Base-by-base conservation (phyloP, 1,140 invertebrate genomes). In the Subanguina moxae region DNA sequence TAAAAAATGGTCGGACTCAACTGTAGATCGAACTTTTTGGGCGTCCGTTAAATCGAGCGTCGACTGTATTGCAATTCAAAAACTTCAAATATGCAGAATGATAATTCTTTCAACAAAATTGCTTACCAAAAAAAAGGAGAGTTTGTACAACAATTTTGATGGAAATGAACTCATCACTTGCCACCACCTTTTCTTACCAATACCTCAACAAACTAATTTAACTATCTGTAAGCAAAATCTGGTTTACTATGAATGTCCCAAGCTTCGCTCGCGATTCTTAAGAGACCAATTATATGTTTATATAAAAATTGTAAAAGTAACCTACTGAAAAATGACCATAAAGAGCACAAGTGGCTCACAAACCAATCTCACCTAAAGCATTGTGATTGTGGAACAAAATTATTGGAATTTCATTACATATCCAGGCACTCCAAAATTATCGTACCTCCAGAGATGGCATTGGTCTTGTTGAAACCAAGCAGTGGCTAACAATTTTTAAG, bases 141-240 rank as follows among this genome's bases (percentile, higher is more conserved):
- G 88, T 61, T 97, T 85, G 82, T 97, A 97, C 88, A 95, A 89
- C 0, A 94, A 91, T 71, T 94, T 87, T 1, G 90, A 90, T 17
- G 91, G 90, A 19, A 90, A 91, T 0, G 90, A 91, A 86, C 88
- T 91, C 67, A 82, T 67, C 45, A 82, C 71, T 57, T 77, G 75
- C 67, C 77, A 80, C 80, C 80, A 82, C 23, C 78, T 67, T 13
- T 75, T 62, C 17, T 66, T 32, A 19, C 79, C 79, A 45, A 82
- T 82, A 19, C n/a, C 48, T 52, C 8, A 52, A 52, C n/a, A 52
- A 21, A 7, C 23, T 5, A 52, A 52, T 52, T 52, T 52, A 3
- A 21, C n/a, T 52, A 5, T 52, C 8, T 52, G 3, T 52, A 52
- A 21, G 3, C 48, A 5, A 52, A 19, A 25, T 25, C 3, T 5